These are phyloP conservation scores for Aphaenogaster floridana DNA, from an alignment of 1,140 invertebrate species.

Conservation along the genomic window DNA sequence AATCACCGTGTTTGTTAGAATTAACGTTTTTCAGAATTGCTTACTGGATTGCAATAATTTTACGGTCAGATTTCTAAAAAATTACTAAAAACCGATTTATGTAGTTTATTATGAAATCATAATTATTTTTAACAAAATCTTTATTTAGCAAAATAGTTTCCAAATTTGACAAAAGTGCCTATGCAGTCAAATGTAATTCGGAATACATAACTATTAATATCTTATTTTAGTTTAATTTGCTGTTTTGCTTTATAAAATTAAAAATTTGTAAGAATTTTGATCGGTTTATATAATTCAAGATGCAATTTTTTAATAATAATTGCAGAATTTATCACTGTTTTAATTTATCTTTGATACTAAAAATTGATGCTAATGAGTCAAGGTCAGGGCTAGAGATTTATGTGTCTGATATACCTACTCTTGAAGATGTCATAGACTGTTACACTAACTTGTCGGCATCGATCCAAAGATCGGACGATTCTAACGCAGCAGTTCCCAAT, in stretches of 20 bases:
- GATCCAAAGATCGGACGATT: slow-evolving; percentile 71
- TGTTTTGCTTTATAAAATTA: slow-evolving; percentile 2
- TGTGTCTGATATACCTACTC: slow-evolving; percentile 55
- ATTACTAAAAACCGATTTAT: not conserved
- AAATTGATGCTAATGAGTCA: slow-evolving; percentile 53
- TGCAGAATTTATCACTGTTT: not conserved
- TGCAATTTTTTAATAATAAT: slow-evolving; percentile 1
- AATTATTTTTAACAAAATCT: slow-evolving; percentile 6
- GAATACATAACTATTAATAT: not conserved
- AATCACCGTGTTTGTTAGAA: slow-evolving; percentile 9
- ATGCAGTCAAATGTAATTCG: not conserved
- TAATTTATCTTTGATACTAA: not conserved
- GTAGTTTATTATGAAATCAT: slow-evolving; percentile 6
- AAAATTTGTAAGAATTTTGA: not conserved
- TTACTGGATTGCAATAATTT: slow-evolving; percentile 21
- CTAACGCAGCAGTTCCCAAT: slow-evolving; percentile 15
- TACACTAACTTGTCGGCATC: slow-evolving; percentile 67
- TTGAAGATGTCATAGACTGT: slow-evolving; percentile 57
- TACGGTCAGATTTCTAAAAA: not conserved
- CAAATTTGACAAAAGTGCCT: not conserved
- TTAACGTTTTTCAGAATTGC: slow-evolving; percentile 18
- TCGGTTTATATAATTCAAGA: not conserved
- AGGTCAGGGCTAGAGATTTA: slow-evolving; percentile 75
- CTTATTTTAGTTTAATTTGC: not conserved
- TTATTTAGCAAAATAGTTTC: not conserved